Evolutionary conservation across 1,140 invertebrate genomes (phyloP).

Genomic region (Parasteatoda tepidariorum): DNA sequence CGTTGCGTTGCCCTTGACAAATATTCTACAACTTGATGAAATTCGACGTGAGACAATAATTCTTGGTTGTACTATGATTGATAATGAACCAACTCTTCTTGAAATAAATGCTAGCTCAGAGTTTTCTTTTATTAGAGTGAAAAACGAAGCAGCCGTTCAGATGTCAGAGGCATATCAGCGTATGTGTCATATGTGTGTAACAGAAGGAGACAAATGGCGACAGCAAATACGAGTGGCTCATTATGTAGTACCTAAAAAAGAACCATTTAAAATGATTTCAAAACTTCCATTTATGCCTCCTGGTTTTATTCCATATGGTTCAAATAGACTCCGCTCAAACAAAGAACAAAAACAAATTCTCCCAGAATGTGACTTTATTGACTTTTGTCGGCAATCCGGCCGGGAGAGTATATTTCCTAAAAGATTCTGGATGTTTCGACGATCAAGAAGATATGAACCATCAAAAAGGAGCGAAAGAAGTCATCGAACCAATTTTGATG

Average conservation of each 20-base stretch:
- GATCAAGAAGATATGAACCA: slow-evolving; percentile 21
- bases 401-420: slow-evolving; percentile 24
- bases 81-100: slow-evolving; percentile 67
- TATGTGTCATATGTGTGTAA: slow-evolving; percentile 63
- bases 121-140: slow-evolving; percentile 64
- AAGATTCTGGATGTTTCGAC: slow-evolving; percentile 51
- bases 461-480: not conserved
- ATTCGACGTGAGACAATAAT: slow-evolving; percentile 67
- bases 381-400: slow-evolving; percentile 4
- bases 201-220: slow-evolving; percentile 65
- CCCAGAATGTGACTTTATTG: slow-evolving; percentile 3
- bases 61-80: slow-evolving; percentile 67
- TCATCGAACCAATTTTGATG: not conserved
- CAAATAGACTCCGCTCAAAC: not conserved
- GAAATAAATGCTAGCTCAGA: slow-evolving; percentile 68
- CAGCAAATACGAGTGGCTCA: slow-evolving; percentile 64
- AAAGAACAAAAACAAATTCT: not conserved
- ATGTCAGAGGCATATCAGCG: slow-evolving; percentile 62
- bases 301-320: not conserved
- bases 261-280: not conserved
- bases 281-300: not conserved
- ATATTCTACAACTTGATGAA: slow-evolving; percentile 66
- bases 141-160: slow-evolving; percentile 49
- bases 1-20: slow-evolving; percentile 67
- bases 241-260: slow-evolving; percentile 33